phyloP scores from a whole-genome alignment of 2,888 invertebrate species.

The Embidobia sp. region DNA sequence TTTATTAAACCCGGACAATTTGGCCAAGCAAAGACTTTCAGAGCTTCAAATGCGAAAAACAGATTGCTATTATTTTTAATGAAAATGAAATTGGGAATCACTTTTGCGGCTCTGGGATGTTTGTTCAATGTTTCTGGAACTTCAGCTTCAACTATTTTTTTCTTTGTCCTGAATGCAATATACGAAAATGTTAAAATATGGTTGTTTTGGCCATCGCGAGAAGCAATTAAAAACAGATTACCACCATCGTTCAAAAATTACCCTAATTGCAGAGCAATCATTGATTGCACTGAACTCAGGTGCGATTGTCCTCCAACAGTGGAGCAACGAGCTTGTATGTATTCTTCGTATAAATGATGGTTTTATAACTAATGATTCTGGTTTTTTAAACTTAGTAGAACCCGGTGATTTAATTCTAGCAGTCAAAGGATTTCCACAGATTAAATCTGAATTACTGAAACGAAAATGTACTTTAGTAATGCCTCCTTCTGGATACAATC shows the following conservation, averaged over 20 bases:
- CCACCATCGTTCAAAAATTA: slow-evolving; percentile 45
- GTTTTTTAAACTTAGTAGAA: slow-evolving; percentile 67
- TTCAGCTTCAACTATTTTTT: slow-evolving; percentile 1
- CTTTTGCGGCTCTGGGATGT: no score
- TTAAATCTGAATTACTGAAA: slow-evolving; percentile 4
- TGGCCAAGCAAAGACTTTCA: no score
- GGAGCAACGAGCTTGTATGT: slow-evolving; percentile 60
- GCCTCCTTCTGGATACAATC: slow-evolving; percentile 53
- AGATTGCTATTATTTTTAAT: no score
- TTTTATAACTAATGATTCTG: slow-evolving; percentile 65
- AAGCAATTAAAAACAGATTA: slow-evolving; percentile 50
- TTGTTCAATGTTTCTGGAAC: neutral
- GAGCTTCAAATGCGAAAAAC: no score
- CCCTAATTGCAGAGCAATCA: slow-evolving; percentile 55
- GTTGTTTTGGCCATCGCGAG: slow-evolving; percentile 61
- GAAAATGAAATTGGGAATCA: no score
- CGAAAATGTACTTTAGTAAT: slow-evolving; percentile 62
- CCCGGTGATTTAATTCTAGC: slow-evolving; percentile 56
- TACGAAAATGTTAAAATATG: slow-evolving; percentile 24
- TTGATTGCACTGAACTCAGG: slow-evolving; percentile 57
- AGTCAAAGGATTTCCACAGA: slow-evolving; percentile 15
- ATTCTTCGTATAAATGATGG: slow-evolving; percentile 65
- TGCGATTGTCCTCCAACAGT: slow-evolving; percentile 46
- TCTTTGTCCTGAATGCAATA: neutral
- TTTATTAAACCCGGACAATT: no score